These are phyloP conservation scores for Diarsia mendica DNA, from an alignment of 2,888 invertebrate genomes.

Conservation along the genomic window DNA sequence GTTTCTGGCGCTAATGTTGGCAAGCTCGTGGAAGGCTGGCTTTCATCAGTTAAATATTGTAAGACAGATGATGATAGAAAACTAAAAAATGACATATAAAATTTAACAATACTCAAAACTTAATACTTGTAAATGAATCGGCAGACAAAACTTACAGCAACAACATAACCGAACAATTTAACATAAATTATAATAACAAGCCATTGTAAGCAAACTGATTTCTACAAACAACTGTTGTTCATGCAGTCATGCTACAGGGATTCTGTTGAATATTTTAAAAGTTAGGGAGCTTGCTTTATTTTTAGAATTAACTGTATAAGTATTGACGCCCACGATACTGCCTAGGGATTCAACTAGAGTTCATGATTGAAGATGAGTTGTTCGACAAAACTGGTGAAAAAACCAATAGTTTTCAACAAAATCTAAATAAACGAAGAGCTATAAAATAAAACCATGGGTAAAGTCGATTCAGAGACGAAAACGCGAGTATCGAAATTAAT, in stretches of 20 bases:
- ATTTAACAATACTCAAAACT: slow-evolving; percentile 21
- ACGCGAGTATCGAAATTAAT: not conserved
- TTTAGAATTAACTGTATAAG: slow-evolving; percentile 59
- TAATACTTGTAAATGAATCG: slow-evolving; percentile 66
- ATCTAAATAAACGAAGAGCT: not conserved
- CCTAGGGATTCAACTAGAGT: slow-evolving; percentile 12
- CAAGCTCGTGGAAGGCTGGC: no score
- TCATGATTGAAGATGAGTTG: not conserved
- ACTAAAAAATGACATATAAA: slow-evolving; percentile 27
- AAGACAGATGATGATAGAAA: not conserved
- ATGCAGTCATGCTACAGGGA: slow-evolving; percentile 60
- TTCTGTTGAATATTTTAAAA: slow-evolving; percentile 61
- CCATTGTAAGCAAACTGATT: slow-evolving; percentile 62
- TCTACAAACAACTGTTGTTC: slow-evolving; percentile 65
- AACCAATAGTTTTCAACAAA: not conserved
- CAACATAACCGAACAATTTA: slow-evolving; percentile 68
- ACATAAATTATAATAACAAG: slow-evolving; percentile 83
- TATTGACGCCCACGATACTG: slow-evolving; percentile 47
- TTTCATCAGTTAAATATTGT: not conserved
- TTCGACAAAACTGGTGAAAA: no score
- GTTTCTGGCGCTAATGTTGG: not conserved
- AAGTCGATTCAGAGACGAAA: not conserved
- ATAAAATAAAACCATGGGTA: not conserved
- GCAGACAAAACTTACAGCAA: slow-evolving; percentile 66
- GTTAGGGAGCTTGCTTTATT: slow-evolving; percentile 58